Evolutionary conservation across 2,888 invertebrate species (phyloP), one percentile per base, ranked within the genome.

Genomic region (Melinopterus prodromus): DNA sequence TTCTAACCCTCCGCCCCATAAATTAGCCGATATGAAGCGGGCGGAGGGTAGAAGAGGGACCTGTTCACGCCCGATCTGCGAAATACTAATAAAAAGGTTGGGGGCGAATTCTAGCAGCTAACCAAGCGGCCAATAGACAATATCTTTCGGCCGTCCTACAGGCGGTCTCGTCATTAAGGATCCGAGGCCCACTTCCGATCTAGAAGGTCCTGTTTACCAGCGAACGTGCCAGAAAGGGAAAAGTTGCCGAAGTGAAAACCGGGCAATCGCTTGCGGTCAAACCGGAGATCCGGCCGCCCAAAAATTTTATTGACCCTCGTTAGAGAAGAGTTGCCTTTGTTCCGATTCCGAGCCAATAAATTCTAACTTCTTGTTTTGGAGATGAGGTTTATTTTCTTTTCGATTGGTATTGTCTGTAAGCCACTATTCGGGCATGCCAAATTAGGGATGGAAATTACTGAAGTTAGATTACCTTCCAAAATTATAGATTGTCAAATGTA

Each of bases 61-160:
- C 53, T 53, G 53, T 53, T 53, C 53, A 53, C 53, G 53, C 53
- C 53, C 53, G 53, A 53, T 53, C 53, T 53, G 53, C 7, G 53
- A 53, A 53, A 53, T 53, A 53, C 53, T 53, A 53, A 53, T 53
- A 53, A 53, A 53, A 12, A 53, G 37, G 77, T 70, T 77, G 70
- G 35, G 36, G 69, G 12, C n/a, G 53, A 53, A 53, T 7, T 1
- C 53, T 53, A 53, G 16, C 9, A 36, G 69, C 69, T 26, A 53
- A 14, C 15, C 12, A 69, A 53, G 12, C 6, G 69, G 36, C 35
- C 70, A 16, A n/a, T 71, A 37, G 77, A 71, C 77, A 70, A 77
- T 77, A 77, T 38, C 77, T 77, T 77, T 77, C 77, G 77, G 71
- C 71, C 71, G 77, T 71, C 77, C 77, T 77, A 77, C 77, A 77